Evolutionary conservation across 1,140 invertebrate genomes (phyloP), one percentile per base, ranked within the genome.

Genomic region (Vanessa tameamea): DNA sequence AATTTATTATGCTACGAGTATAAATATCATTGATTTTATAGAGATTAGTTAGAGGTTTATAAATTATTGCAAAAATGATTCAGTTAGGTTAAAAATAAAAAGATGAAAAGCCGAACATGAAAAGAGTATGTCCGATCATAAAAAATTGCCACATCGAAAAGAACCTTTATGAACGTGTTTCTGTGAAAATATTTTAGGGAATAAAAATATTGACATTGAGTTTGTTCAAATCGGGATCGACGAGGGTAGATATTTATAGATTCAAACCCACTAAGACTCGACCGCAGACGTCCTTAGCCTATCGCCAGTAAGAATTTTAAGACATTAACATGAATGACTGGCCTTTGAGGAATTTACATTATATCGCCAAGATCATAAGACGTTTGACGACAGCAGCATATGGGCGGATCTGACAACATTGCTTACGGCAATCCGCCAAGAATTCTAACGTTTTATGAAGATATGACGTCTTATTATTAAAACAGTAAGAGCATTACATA

Each of bases 181-280:
- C 43, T 72, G 63, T 81, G 85, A 84, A 88, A 86, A 89, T 89
- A 89, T 68, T 75, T 73, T 66, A 64, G n/a, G 47, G 71, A 84
- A 81, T 80, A 71, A 77, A 79, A 65, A 66, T 68, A 75, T 75
- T 91, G 88, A 88, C 87, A 91, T 89, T 90, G 88, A 86, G 84
- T 74, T 75, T 66, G 72, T 83, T 82, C 86, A 87, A 88, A 87
- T 87, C 72, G 72, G 66, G 76, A 80, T 72, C 68, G 76, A 69
- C 71, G 83, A 87, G 85, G 87, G 84, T 85, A 82, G 82, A 81
- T 91, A 90, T 91, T 88, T 90, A 90, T 91, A 87, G 81, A 80
- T 82, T 85, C 69, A 85, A 82, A 78, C 85, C 83, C 80, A 84
- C 83, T 70, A 59, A 73, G 69, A 73, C 47, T 70, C 77, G 77